A percentile compares a stretch with the other conserved stretches of the same genome.
Conservation (phyloP, 2,113 vertebrate species). For the Clinocottus analis region DNA sequence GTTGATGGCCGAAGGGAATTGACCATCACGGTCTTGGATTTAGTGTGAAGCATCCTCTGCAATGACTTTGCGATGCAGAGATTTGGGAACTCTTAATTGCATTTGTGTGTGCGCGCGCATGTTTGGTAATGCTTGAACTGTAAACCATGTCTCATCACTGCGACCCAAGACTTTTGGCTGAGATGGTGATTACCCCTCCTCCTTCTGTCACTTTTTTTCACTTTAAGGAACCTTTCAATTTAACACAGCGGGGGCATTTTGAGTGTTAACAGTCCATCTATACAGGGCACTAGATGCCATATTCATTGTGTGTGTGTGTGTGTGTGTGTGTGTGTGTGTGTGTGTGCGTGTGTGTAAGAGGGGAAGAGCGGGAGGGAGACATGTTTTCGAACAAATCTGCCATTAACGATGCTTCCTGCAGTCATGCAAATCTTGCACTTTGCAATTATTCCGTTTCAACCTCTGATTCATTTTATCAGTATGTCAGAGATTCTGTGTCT, state of each 20-base stretch:
- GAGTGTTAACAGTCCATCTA: conserved; percentile 69
- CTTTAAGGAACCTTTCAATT: conserved; percentile 57
- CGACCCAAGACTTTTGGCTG: conserved; percentile 43
- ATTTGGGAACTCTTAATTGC: conserved; percentile 10
- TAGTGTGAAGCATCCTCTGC: conserved; percentile 18
- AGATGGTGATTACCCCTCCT: conserved; percentile 38
- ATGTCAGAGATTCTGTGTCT: conserved; percentile 29
- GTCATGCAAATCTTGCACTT: conserved; percentile 38
- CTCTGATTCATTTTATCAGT: conserved; percentile 45
- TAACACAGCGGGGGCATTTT: conserved; percentile 64
- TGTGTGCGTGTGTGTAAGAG: conserved; percentile 22
- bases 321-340: conserved; percentile 21
- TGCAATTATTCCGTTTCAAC: conserved; percentile 34
- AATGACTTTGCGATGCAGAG: conserved; percentile 21
- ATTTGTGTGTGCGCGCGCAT: conserved; percentile 18
- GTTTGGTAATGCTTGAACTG: conserved; percentile 41
- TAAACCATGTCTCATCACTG: conserved; percentile 40
- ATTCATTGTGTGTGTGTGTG: conserved; percentile 58
- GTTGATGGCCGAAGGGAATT: conserved; percentile 37
- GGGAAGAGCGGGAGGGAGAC: not conserved
- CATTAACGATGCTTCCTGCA: conserved; percentile 41
- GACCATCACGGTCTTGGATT: conserved; percentile 29
- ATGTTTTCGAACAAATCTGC: conserved; percentile 42
- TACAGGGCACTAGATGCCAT: conserved; percentile 39
- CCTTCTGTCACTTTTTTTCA: conserved; percentile 42